Conservation (phyloP, 2,797 vertebrate genomes). For the Darevskia nairensis region DNA sequence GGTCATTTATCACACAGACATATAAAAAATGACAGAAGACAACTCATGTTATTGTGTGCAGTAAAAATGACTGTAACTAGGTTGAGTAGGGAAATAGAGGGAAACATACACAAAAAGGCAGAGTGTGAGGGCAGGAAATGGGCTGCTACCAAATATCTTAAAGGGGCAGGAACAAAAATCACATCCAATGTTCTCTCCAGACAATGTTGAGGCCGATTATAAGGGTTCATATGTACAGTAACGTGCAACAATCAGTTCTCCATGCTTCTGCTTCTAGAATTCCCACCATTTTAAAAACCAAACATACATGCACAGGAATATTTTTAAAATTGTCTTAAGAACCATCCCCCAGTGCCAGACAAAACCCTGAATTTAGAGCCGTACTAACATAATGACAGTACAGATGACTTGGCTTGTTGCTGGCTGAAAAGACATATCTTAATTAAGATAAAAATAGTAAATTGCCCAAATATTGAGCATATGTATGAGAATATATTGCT, state of each 20-base stretch:
- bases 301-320: slow-evolving; percentile 27
- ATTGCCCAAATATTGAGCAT: slow-evolving; percentile 81
- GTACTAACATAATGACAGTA: slow-evolving; percentile 65
- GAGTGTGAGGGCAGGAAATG: background rate
- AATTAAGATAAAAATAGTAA: slow-evolving; percentile 82
- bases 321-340: slow-evolving; percentile 53
- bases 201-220: background rate
- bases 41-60: background rate
- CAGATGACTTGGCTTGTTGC: slow-evolving; percentile 70
- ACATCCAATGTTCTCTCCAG: background rate
- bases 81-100: background rate
- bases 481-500: slow-evolving; percentile 77
- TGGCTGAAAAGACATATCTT: slow-evolving; percentile 77
- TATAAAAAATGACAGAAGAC: background rate
- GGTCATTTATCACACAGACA: background rate
- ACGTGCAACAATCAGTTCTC: background rate
- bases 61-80: background rate
- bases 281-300: slow-evolving; percentile 12
- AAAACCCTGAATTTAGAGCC: slow-evolving; percentile 61
- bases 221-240: background rate
- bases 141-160: background rate
- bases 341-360: slow-evolving; percentile 65
- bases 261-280: background rate
- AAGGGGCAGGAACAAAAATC: background rate
- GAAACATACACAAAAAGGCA: background rate